Evolutionary conservation across 2,797 vertebrate genomes (phyloP).

Genomic region (Microctenopoma lineatum): DNA sequence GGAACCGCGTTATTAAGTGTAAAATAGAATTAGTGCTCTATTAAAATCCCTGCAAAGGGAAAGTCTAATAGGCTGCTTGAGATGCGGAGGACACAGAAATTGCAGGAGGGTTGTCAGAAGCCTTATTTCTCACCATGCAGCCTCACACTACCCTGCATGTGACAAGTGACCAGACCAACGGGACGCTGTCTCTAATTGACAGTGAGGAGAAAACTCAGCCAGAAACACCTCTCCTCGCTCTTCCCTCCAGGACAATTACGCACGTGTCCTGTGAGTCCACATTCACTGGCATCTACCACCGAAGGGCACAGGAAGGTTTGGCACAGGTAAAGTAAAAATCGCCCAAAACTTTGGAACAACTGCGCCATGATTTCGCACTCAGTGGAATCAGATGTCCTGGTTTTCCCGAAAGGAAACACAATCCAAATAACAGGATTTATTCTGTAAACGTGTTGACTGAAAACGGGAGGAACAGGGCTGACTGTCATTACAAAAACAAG

Average conservation of each 20-base stretch:
- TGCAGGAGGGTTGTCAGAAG: neutral
- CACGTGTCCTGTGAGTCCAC: neutral
- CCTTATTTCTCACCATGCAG: conserved; percentile 8
- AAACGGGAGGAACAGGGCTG: neutral
- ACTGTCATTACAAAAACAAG: neutral
- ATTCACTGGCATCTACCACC: neutral
- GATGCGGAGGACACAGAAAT: neutral
- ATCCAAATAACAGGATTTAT: neutral
- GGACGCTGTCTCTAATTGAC: neutral
- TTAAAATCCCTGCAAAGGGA: conserved; percentile 7
- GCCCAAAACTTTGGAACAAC: neutral
- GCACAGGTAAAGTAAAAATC: neutral
- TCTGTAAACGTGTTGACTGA: neutral
- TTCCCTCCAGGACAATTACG: neutral
- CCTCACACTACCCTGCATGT: conserved; percentile 18
- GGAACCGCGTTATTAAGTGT: conserved; percentile 3
- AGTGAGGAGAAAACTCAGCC: neutral
- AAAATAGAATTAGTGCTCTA: neutral
- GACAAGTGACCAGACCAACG: conserved; percentile 16
- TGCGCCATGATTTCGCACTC: neutral
- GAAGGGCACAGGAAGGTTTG: neutral
- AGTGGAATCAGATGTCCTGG: too few species aligned
- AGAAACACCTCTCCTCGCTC: neutral
- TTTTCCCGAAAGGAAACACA: neutral
- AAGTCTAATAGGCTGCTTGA: conserved; percentile 6